phyloP scores from a whole-genome alignment of 2,888 invertebrate genomes.

The Eledone cirrhosa region DNA sequence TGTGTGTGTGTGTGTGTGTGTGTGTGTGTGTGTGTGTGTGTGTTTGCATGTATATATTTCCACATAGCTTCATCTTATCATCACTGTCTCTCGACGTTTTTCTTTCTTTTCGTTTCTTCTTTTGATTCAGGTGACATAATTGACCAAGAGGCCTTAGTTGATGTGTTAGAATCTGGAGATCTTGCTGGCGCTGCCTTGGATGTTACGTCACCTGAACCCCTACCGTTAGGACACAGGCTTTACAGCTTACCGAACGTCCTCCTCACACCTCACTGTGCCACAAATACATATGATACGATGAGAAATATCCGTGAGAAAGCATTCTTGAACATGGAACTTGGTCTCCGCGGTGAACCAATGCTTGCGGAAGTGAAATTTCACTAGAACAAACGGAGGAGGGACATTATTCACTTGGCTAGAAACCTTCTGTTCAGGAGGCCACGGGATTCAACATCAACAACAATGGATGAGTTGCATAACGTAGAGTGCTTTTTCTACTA shows the following conservation, averaged over 20 bases:
- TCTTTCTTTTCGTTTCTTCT: background rate
- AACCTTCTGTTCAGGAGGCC: too few species aligned
- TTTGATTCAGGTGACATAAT: slow-evolving; percentile 35
- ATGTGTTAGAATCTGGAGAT: slow-evolving; percentile 34
- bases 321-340: slow-evolving; percentile 33
- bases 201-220: slow-evolving; percentile 45
- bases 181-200: slow-evolving; percentile 43
- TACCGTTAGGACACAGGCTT: slow-evolving; percentile 39
- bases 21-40: too few species aligned
- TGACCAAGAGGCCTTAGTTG: slow-evolving; percentile 40
- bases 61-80: too few species aligned
- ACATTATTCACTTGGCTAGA: too few species aligned
- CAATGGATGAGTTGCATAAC: too few species aligned
- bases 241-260: slow-evolving; percentile 37
- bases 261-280: slow-evolving; percentile 42
- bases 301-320: slow-evolving; percentile 28
- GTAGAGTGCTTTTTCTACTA: too few species aligned
- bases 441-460: too few species aligned
- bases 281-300: slow-evolving; percentile 33
- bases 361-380: background rate
- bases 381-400: too few species aligned
- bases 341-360: slow-evolving; percentile 30
- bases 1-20: too few species aligned
- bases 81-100: too few species aligned
- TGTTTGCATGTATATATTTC: too few species aligned